Percentiles rank a stretch among this genome's conserved stretches.
Evolutionary conservation across 2,113 vertebrate genomes (phyloP).

Genomic region (Atractosteus spatula): DNA sequence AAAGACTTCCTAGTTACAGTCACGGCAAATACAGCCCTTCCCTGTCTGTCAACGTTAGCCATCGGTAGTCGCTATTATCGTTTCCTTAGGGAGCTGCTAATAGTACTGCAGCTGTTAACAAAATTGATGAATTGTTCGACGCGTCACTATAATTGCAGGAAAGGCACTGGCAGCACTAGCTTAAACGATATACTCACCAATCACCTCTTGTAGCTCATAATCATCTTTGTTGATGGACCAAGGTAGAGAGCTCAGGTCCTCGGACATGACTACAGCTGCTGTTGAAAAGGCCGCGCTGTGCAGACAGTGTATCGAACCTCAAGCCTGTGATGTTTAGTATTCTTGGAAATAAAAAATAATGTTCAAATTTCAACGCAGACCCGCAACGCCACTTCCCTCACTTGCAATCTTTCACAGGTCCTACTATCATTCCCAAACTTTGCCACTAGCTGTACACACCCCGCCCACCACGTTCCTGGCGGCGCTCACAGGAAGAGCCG

Average conservation of each 20-base stretch:
- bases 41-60: no score
- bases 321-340: constrained; percentile 22
- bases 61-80: no score
- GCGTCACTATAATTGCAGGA: neutral
- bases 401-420: constrained; percentile 59
- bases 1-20: no score
- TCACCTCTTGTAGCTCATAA: constrained; percentile 94
- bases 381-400: constrained; percentile 56
- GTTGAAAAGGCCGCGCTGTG: constrained; percentile 32
- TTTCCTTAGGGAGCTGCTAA: no score
- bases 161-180: no score
- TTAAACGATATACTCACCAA: constrained; percentile 72
- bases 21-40: no score
- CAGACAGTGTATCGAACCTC: constrained; percentile 34
- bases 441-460: constrained; percentile 63
- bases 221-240: constrained; percentile 97
- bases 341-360: constrained; percentile 39
- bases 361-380: constrained; percentile 44
- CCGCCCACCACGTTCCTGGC: constrained; percentile 67
- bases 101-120: no score
- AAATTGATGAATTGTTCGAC: no score
- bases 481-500: constrained; percentile 32
- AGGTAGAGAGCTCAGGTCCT: constrained; percentile 85
- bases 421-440: constrained; percentile 75
- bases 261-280: constrained; percentile 77